Evolutionary conservation across 2,797 vertebrate genomes (phyloP), one percentile per base, ranked within the genome.

Genomic region (Meda fulgida): DNA sequence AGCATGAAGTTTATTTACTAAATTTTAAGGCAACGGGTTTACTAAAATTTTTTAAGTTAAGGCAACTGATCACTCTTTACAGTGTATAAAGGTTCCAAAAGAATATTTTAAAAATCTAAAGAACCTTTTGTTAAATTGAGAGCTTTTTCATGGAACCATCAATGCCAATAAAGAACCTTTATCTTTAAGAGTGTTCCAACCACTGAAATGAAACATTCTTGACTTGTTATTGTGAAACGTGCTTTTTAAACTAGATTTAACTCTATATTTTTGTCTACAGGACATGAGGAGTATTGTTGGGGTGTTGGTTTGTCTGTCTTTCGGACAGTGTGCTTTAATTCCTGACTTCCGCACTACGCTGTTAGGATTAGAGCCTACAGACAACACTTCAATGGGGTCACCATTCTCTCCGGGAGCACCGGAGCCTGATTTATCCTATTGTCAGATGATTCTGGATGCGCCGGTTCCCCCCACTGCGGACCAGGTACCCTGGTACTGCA

Each of bases 401-500:
- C 63, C 63, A 18, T 65, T 65, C 63, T 16, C 63, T 3, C 6
- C 14, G 0, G 63, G 0, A 65, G 63, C 14, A 18, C 0, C 13
- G 0, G 72, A n/a, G 19, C 72, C 72, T 21, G 87, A 90, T 26
- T 38, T 84, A 55, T 84, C 83, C 63, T 85, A 82, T 69, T 92
- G 92, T 84, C 86, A 91, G 87, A 66, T 88, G 78, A 82, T 90
- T 63, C 75, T 90, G 81, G 88, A 89, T 69, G 87, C 90, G 46
- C 90, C 89, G 31, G 90, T 91, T 58, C 90, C 88, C 6, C 84
- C 84, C 3, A 84, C 87, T 73, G 81, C 86, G 1, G 84, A 88
- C 66, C 89, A 86, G 16, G 86, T 90, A n/a, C 91, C 91, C 40
- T 91, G 89, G 88, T 89, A 53, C 86, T 92, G 91, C 77, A 81